These are phyloP conservation scores for Rhimphoctona megacephalus DNA, from an alignment of 2,888 invertebrate genomes.

Conservation along the genomic window DNA sequence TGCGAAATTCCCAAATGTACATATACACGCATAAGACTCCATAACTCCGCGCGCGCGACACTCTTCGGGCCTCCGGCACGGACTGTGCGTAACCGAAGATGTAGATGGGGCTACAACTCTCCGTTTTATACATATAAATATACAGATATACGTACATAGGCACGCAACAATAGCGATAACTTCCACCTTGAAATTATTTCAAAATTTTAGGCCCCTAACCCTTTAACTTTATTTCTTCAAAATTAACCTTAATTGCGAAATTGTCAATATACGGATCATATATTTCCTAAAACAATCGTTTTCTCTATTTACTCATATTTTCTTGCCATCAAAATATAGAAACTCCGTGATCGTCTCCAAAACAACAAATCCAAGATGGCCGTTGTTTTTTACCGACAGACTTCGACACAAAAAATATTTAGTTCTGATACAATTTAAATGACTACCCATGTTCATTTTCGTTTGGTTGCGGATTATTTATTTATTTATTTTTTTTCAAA, in stretches of 20 bases:
- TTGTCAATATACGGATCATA: neutral
- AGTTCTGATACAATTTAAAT: neutral
- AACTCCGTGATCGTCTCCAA: neutral
- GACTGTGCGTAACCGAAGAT: constrained; percentile 61
- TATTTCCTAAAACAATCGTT: neutral
- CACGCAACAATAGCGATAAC: neutral
- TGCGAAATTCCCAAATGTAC: constrained; percentile 76
- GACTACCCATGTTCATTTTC: neutral
- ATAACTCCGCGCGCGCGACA: constrained; percentile 69
- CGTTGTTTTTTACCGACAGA: neutral
- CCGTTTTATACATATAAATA: neutral
- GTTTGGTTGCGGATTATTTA: neutral
- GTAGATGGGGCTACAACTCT: constrained; percentile 56
- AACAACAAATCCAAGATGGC: neutral
- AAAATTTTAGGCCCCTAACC: neutral
- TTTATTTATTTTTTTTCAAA: neutral
- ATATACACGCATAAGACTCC: constrained; percentile 73
- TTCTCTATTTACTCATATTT: neutral
- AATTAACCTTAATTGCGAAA: neutral
- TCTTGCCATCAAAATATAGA: neutral
- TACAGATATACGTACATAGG: neutral
- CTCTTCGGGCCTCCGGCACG: constrained; percentile 65
- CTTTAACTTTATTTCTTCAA: neutral
- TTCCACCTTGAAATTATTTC: constrained; percentile 48
- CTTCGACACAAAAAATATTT: neutral